Conservation (phyloP, 2,113 vertebrate genomes). For the Eubucco bourcierii region DNA sequence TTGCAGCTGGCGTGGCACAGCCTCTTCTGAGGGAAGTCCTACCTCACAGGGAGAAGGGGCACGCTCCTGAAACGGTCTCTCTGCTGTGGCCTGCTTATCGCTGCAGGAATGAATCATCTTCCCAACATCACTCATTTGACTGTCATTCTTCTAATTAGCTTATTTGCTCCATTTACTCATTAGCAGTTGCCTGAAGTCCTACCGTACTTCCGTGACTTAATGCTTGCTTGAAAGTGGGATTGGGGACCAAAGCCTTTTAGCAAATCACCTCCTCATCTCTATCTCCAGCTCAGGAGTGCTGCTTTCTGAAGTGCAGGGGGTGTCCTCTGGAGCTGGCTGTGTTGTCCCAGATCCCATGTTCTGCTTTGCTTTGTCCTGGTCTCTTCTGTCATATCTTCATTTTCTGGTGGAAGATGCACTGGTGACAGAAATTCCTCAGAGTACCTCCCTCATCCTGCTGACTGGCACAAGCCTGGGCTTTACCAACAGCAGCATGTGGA, state of each 20-base stretch:
- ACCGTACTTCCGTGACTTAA: conserved; percentile 28
- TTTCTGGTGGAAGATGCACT: not conserved
- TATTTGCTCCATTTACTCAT: conserved; percentile 71
- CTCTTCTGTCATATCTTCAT: not conserved
- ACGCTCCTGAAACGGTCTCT: not conserved
- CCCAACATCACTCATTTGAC: conserved; percentile 54
- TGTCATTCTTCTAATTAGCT: conserved; percentile 75
- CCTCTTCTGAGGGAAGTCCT: not conserved
- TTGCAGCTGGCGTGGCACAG: not conserved
- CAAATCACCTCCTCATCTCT: not conserved
- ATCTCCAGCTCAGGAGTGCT: not conserved
- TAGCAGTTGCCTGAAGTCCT: conserved; percentile 66
- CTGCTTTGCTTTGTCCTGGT: not conserved
- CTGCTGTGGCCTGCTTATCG: not conserved
- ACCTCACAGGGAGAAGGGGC: not conserved
- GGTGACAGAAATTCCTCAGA: not conserved
- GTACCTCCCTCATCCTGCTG: not conserved
- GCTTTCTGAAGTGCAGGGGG: not conserved
- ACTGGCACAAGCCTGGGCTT: not conserved
- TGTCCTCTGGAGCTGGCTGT: not conserved
- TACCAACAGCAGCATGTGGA: not conserved
- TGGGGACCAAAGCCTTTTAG: not conserved
- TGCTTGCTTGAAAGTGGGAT: not conserved
- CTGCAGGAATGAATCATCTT: conserved; percentile 53
- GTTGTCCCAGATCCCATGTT: not conserved